Base-by-base conservation (phyloP, 1,140 invertebrate species). In the Macrocentrus cingulum region DNA sequence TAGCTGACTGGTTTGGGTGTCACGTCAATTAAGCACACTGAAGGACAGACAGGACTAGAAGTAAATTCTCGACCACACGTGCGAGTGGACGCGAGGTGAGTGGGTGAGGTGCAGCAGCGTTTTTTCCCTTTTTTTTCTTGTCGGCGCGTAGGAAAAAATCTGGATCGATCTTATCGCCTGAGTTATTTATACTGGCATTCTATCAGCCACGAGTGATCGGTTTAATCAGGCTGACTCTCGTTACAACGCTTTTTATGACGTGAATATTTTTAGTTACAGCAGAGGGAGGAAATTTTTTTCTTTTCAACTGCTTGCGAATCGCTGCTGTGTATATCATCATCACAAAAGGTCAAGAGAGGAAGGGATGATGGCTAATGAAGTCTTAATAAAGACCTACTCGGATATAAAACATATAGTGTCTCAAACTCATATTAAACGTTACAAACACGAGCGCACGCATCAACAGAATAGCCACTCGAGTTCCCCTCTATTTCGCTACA, bases 371-470 rank as follows among this genome's bases (percentile, higher is more conserved):
- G 60, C 66, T 70, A 68, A 72, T 51, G 42, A 57, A 52, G 60
- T 64, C 57, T 52, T 20, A 61, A 48, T 36, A 37, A 49, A 45
- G 50, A 53, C 42, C 29, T 42, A 29, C n/a, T n/a, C 18, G 23
- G 36, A 51, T 15, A 29, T 20, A 25, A 34, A 29, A 29, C 29
- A 39, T 52, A 29, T 46, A 53, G 34, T 53, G 54, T 57, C 34
- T 36, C 13, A 25, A 9, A 48, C 57, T 67, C 61, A 65, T 63
- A 64, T 61, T 65, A 53, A 65, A 62, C 58, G 64, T 62, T 61
- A 62, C 64, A 61, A 7, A 61, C 65, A 64, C 64, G 61, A 67
- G 64, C 65, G 62, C 61, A 64, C 57, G 53, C 34, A 13, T 11
- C 32, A 50, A 23, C 16, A 56, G 60, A 62, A 64, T 64, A 39